Percentiles rank a stretch among this genome's conserved stretches.
These are phyloP conservation scores for Cataglyphis altisquamis DNA, from an alignment of 2,888 invertebrate species.

Conservation along the genomic window DNA sequence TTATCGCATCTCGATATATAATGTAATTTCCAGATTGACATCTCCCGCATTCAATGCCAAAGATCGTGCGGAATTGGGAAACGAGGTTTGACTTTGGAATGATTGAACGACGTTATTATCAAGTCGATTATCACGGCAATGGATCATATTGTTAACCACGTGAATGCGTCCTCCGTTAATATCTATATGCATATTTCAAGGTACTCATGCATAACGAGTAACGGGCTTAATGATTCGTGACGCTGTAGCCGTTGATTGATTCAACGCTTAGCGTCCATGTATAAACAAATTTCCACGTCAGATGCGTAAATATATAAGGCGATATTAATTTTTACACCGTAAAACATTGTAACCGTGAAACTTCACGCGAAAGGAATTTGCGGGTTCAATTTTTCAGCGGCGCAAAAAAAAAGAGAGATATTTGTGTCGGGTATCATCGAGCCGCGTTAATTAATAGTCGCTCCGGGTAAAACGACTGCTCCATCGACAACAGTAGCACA, in stretches of 20 bases:
- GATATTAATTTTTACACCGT: background rate
- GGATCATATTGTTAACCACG: slow-evolving; percentile 34
- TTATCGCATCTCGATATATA: background rate
- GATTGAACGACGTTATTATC: slow-evolving; percentile 32
- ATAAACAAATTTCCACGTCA: background rate
- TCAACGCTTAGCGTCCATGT: background rate
- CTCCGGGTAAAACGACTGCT: slow-evolving; percentile 62
- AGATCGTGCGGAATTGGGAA: slow-evolving; percentile 41
- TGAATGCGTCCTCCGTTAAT: slow-evolving; percentile 3
- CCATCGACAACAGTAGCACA: slow-evolving; percentile 60
- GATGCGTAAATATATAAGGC: background rate
- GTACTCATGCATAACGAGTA: background rate
- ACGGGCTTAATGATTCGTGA: slow-evolving; percentile 1
- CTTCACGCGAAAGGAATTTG: background rate
- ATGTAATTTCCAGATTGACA: slow-evolving; percentile 24
- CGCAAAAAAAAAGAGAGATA: slow-evolving; percentile 35
- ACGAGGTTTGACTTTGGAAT: background rate
- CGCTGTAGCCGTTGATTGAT: background rate
- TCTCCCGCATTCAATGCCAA: slow-evolving; percentile 31
- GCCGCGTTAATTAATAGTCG: slow-evolving; percentile 68
- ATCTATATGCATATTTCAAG: slow-evolving; percentile 30
- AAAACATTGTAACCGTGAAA: background rate
- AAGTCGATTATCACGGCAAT: slow-evolving; percentile 39
- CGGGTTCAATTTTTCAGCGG: slow-evolving; percentile 32
- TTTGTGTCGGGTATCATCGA: slow-evolving; percentile 47